Evolutionary conservation across 37 sponge, comb jelly and placozoan species (phyloP), one percentile per base, ranked within the genome.

Genomic region (Beroe forskalii): DNA sequence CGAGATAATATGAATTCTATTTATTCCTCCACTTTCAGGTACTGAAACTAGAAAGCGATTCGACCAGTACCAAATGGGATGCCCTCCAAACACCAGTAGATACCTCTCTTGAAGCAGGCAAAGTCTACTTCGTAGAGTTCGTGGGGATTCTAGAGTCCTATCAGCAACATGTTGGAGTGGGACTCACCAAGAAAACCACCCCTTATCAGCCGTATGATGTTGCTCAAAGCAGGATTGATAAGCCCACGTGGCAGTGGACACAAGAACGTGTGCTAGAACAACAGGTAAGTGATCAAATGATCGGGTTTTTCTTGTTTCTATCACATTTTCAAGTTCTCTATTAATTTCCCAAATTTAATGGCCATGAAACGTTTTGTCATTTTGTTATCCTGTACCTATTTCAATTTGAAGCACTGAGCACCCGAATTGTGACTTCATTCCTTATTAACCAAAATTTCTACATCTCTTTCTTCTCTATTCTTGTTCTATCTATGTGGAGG

Each of bases 181-280:
- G 86, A 6, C 28, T 80, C 38, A 80, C 86, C 8, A 80, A 80
- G 86, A 80, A 80, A 37, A 80, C 43, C 1, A 80, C 86, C 12
- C 86, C 86, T 22, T 80, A 80, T 25, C 86, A 80, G 28, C 28
- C 86, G 30, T 80, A 80, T 44, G 55, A 80, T 1, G 86, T 80
- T n/a, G 55, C 37, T 6, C 14, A n/a, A 43, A 80, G 86, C 86
- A 80, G 48, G 86, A 43, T 33, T 43, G 86, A 80, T 1, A 33
- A 80, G 25, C 86, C 44, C 25, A 33, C 28, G 12, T 80, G 86
- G 86, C n/a, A 40, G 1, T 80, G 86, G 86, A 43, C 40, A 43
- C 86, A 80, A 48, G 48, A 39, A 12, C 42, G 42, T 48, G 4
- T 22, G 14, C 48, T 42, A 14, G 86, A 80, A 37, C 12, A 28